phyloP scores from a whole-genome alignment of 1,140 invertebrate species.

The Bactericera cockerelli region DNA sequence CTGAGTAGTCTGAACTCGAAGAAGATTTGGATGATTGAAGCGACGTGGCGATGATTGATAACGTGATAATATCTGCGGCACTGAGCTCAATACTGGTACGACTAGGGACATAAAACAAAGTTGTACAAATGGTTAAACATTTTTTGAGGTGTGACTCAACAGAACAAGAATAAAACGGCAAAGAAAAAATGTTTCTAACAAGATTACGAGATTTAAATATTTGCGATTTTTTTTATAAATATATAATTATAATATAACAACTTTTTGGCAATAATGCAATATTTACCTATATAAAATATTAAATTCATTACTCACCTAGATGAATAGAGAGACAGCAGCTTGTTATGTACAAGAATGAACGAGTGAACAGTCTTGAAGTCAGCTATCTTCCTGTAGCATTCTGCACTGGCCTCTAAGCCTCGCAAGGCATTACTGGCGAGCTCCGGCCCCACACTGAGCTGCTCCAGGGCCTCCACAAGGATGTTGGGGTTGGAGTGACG shows the following conservation, averaged over 20 bases:
- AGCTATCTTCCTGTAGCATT: constrained; percentile 39
- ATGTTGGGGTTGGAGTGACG: constrained; percentile 40
- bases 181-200: too few species aligned
- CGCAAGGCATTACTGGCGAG: constrained; percentile 44
- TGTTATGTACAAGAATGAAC: constrained; percentile 54
- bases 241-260: background rate
- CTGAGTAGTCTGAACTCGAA: background rate
- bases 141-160: too few species aligned
- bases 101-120: constrained; percentile 31
- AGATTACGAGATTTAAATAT: too few species aligned
- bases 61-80: constrained; percentile 47
- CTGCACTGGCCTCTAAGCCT: constrained; percentile 43
- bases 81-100: constrained; percentile 45
- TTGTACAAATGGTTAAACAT: too few species aligned
- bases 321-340: constrained; percentile 60
- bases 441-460: constrained; percentile 50
- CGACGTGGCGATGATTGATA: constrained; percentile 39
- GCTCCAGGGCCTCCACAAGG: constrained; percentile 55
- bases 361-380: constrained; percentile 49
- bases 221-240: too few species aligned
- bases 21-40: background rate
- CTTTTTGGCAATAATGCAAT: background rate
- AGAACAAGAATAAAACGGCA: too few species aligned
- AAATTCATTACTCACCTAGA: constrained; percentile 32
- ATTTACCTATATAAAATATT: too few species aligned